phyloP scores from a whole-genome alignment of 2,113 vertebrate species.

The Barnardius zonarius region DNA sequence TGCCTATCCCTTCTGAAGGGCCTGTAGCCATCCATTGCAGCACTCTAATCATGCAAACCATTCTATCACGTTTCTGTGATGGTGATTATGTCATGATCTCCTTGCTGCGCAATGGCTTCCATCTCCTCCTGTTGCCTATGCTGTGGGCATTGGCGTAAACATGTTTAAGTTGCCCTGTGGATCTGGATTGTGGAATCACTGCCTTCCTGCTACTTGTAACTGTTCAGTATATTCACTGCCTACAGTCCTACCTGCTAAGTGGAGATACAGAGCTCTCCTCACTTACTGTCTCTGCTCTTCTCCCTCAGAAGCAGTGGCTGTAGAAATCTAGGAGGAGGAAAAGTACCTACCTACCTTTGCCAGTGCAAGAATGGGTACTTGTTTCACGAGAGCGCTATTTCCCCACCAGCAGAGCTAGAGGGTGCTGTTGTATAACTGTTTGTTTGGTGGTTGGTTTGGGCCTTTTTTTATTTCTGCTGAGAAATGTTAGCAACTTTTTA shows the following conservation, averaged over 20 bases:
- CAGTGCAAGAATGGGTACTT: neutral
- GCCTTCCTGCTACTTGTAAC: neutral
- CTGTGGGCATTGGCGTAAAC: neutral
- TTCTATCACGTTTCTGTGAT: neutral
- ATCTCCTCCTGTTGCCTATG: neutral
- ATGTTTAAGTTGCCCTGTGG: neutral
- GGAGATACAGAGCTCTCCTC: neutral
- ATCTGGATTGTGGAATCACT: neutral
- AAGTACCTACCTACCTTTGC: neutral
- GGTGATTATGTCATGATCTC: neutral
- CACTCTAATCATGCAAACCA: neutral
- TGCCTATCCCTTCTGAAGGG: neutral
- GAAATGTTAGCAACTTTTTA: neutral
- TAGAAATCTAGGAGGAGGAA: neutral
- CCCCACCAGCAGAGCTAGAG: conserved; percentile 35
- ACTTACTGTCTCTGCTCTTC: neutral
- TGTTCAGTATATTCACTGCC: neutral
- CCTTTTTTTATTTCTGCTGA: neutral
- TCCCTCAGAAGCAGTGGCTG: neutral
- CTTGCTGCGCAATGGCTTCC: neutral
- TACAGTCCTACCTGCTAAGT: neutral
- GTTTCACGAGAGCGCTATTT: neutral
- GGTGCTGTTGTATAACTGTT: conserved; percentile 55
- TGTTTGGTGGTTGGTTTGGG: neutral
- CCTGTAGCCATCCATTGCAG: neutral